A percentile compares a stretch with the other conserved stretches of the same genome.
These are phyloP conservation scores for Ianthella basta DNA, from an alignment of 37 sponge, comb jelly and placozoan genomes.

Conservation along the genomic window DNA sequence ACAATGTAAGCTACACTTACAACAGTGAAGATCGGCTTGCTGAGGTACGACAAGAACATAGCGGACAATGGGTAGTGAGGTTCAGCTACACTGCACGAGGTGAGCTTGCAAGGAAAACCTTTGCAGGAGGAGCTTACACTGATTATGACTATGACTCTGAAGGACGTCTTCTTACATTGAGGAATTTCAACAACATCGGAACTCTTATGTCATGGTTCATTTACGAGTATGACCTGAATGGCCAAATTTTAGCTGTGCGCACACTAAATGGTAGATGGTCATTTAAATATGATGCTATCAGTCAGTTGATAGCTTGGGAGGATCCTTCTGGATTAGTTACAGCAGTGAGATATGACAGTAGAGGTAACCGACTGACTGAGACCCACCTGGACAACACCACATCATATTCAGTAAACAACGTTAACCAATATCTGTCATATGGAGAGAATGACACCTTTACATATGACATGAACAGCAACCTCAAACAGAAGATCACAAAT, in stretches of 20 bases:
- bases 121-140: slow-evolving; percentile 32
- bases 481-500: background rate
- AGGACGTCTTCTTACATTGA: slow-evolving; percentile 4
- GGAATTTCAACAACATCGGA: slow-evolving; percentile 21
- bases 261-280: slow-evolving; percentile 16
- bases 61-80: background rate
- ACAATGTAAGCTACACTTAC: slow-evolving; percentile 40
- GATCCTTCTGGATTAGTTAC: slow-evolving; percentile 9
- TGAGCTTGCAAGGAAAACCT: background rate
- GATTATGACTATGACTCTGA: slow-evolving; percentile 7
- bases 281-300: slow-evolving; percentile 30
- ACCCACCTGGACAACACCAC: background rate
- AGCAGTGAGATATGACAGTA: slow-evolving; percentile 22
- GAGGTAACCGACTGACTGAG: slow-evolving; percentile 22
- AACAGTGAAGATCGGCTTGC: background rate
- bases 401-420: slow-evolving; percentile 22
- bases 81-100: background rate
- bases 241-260: background rate
- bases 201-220: background rate
- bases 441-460: background rate
- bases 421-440: slow-evolving; percentile 32
- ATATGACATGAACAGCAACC: slow-evolving; percentile 35
- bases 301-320: slow-evolving; percentile 26
- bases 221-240: slow-evolving; percentile 34
- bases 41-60: background rate